Conservation (phyloP, 2,113 vertebrate species). For the Anser brachyrhynchus region DNA sequence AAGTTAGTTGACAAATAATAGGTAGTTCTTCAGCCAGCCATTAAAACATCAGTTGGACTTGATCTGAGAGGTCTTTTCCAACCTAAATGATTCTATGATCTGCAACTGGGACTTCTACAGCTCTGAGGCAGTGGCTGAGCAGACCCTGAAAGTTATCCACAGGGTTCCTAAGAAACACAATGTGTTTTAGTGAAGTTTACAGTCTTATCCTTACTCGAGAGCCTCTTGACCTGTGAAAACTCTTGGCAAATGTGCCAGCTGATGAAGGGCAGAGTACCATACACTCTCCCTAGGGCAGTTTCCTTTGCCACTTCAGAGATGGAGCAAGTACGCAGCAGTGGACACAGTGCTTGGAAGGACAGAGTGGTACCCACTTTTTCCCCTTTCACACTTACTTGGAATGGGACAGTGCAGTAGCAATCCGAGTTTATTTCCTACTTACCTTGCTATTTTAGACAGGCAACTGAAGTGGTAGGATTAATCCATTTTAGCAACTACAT, state of each 20-base stretch:
- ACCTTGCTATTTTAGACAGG: neutral
- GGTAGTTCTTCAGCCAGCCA: neutral
- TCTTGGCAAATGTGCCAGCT: neutral
- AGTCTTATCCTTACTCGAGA: neutral
- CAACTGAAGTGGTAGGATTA: neutral
- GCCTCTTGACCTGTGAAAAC: neutral
- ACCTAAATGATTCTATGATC: too few relatives aligned
- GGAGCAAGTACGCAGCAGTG: neutral
- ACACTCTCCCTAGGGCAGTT: neutral
- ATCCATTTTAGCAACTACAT: neutral
- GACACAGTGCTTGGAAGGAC: neutral
- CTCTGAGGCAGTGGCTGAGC: neutral
- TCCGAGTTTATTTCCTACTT: neutral
- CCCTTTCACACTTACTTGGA: neutral
- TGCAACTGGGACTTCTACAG: neutral
- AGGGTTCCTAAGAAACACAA: neutral
- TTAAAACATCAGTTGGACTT: neutral
- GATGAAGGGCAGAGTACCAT: neutral
- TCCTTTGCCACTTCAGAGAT: neutral
- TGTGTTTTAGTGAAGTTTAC: neutral
- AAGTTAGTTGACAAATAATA: neutral
- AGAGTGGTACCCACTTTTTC: neutral
- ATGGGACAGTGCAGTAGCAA: neutral
- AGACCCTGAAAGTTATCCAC: neutral
- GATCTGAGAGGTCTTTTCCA: too few relatives aligned